Evolutionary conservation across 2,113 vertebrate genomes (phyloP).

Genomic region (Actenoides lindsayi): DNA sequence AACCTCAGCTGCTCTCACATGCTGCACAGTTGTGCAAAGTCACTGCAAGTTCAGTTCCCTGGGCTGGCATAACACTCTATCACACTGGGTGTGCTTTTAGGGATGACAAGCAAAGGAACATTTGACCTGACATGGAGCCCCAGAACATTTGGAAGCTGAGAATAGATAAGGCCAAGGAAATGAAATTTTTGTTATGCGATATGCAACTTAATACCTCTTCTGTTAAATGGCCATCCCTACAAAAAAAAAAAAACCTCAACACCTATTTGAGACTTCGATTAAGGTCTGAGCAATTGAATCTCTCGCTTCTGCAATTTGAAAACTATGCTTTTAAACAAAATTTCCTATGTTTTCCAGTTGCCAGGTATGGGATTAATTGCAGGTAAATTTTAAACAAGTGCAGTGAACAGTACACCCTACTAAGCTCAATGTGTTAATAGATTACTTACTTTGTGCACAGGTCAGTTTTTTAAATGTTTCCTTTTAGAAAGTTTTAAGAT

Average conservation of each 20-base stretch:
- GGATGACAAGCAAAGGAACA: background rate
- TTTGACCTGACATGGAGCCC: background rate
- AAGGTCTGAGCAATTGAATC: background rate
- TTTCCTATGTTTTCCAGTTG: background rate
- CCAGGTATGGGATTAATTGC: background rate
- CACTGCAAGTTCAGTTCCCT: background rate
- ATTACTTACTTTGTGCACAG: background rate
- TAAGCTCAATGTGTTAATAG: background rate
- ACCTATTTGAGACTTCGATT: background rate
- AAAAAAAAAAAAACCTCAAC: background rate
- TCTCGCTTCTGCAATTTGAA: background rate
- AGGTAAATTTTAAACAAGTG: background rate
- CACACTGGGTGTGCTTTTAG: background rate
- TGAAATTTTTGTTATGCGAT: background rate
- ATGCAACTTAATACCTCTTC: background rate
- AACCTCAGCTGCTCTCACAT: slow-evolving; percentile 19
- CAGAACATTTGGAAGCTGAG: background rate
- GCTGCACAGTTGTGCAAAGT: background rate
- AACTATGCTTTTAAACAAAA: background rate
- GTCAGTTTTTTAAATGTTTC: background rate
- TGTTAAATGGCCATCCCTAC: background rate
- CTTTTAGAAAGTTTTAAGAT: background rate
- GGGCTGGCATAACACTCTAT: background rate
- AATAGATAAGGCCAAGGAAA: background rate
- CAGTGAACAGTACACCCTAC: background rate